These are phyloP conservation scores for Drosophila sp. DNA, from an alignment of 1,140 invertebrate species.

Conservation along the genomic window DNA sequence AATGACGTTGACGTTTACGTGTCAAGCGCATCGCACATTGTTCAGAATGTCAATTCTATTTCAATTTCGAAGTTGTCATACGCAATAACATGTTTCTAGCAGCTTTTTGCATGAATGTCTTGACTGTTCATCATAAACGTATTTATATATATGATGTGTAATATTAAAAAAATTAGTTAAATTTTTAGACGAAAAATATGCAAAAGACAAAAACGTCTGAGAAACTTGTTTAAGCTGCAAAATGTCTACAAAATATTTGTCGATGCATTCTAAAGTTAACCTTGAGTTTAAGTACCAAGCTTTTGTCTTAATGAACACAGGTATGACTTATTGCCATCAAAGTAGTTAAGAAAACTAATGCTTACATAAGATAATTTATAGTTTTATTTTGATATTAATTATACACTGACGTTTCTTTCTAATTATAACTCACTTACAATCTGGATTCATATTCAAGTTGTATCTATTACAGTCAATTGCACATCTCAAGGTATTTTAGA, in stretches of 20 bases:
- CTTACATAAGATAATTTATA: background rate
- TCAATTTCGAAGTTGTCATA: background rate
- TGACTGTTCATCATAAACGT: conserved; percentile 26
- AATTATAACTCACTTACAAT: conserved; percentile 5
- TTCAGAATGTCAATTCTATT: conserved; percentile 20
- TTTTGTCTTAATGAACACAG: conserved; percentile 35
- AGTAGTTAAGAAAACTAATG: background rate
- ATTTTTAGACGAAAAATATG: conserved; percentile 57
- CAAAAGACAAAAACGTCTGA: conserved; percentile 56
- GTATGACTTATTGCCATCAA: conserved; percentile 25
- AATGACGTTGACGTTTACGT: conserved; percentile 21
- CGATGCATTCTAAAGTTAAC: conserved; percentile 47
- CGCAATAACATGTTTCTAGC: conserved; percentile 28
- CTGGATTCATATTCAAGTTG: background rate
- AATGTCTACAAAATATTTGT: conserved; percentile 34
- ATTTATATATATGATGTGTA: conserved; percentile 44
- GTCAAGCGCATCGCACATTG: conserved; percentile 27
- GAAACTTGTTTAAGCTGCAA: conserved; percentile 53
- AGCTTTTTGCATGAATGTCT: conserved; percentile 43
- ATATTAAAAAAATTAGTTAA: conserved; percentile 34
- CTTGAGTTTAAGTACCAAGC: conserved; percentile 38
- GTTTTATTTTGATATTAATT: too few relatives aligned
- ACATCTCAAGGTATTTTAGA: conserved; percentile 5
- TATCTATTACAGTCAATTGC: conserved; percentile 13
- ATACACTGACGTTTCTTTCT: too few relatives aligned